Evolutionary conservation across 2,797 vertebrate genomes (phyloP).

Genomic region (Anguilla pacifica): DNA sequence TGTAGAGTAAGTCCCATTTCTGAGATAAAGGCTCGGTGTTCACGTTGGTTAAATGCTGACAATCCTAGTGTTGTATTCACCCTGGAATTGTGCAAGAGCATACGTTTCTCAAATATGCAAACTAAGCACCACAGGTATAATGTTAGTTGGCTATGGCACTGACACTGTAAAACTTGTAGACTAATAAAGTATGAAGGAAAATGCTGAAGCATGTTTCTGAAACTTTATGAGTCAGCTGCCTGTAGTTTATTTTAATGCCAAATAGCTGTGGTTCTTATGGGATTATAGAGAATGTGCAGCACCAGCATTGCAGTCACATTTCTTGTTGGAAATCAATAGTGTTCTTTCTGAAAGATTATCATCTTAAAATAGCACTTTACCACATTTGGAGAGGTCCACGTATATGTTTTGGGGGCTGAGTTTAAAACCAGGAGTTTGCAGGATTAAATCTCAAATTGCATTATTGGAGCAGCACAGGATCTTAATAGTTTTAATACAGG

Average conservation of each 20-base stretch:
- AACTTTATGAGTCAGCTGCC: not conserved
- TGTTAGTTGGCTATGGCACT: not conserved
- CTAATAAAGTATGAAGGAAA: not conserved
- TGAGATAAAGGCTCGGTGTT: not conserved
- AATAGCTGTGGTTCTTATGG: not conserved
- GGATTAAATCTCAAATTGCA: not conserved
- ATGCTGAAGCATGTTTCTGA: not conserved
- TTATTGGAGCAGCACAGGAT: not conserved
- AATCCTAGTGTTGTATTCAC: not conserved
- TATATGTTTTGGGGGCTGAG: not conserved
- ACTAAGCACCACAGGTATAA: not conserved
- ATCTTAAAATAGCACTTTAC: not conserved
- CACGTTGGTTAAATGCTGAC: not conserved
- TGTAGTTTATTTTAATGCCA: not conserved
- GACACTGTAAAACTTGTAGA: not conserved
- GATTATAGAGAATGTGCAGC: not conserved
- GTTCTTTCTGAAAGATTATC: not conserved
- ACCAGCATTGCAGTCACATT: not conserved
- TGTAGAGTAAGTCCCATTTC: not conserved
- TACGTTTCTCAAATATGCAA: not conserved
- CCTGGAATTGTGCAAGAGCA: not conserved
- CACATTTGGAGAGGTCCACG: not conserved
- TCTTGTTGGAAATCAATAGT: not conserved
- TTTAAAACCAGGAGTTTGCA: not conserved
- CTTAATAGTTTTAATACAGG: not conserved